phyloP scores from a whole-genome alignment of 2,888 invertebrate species.

The Conops quadrifasciatus region DNA sequence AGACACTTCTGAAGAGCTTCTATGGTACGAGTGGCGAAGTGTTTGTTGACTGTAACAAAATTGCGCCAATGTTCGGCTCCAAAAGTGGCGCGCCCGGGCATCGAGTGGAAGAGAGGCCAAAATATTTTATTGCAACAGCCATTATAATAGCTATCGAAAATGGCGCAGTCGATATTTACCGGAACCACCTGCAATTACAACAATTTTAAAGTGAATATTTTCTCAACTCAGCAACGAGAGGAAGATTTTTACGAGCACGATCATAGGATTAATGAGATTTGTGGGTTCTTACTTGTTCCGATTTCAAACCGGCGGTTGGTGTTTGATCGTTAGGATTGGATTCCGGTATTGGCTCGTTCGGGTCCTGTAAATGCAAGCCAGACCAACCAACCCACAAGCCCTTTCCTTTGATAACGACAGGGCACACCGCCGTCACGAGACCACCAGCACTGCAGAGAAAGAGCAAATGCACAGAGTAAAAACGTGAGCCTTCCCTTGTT shows the following conservation, averaged over 20 bases:
- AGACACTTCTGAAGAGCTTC: conserved; percentile 70
- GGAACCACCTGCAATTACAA: conserved; percentile 74
- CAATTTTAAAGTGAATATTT: too few relatives aligned
- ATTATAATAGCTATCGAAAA: conserved; percentile 89
- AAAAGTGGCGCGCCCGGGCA: conserved; percentile 88
- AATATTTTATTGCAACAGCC: conserved; percentile 92
- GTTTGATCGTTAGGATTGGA: conserved; percentile 86
- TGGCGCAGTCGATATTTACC: conserved; percentile 77
- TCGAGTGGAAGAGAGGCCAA: conserved; percentile 92
- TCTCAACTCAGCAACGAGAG: too few relatives aligned
- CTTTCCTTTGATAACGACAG: conserved; percentile 83
- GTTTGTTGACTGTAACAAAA: conserved; percentile 81
- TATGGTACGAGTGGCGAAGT: conserved; percentile 83
- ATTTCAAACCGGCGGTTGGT: conserved; percentile 85
- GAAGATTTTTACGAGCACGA: not conserved
- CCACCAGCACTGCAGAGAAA: conserved; percentile 78
- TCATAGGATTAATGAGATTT: not conserved
- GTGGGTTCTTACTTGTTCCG: conserved; percentile 74
- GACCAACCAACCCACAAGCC: conserved; percentile 95
- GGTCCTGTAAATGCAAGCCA: conserved; percentile 82
- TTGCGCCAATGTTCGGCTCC: conserved; percentile 84
- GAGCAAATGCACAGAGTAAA: not conserved
- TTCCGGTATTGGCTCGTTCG: conserved; percentile 82
- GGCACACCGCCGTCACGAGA: conserved; percentile 89
- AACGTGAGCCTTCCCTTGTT: not conserved